These are phyloP conservation scores for Ficedula albicollis DNA, from an alignment of 2,797 vertebrate genomes.

Conservation along the genomic window DNA sequence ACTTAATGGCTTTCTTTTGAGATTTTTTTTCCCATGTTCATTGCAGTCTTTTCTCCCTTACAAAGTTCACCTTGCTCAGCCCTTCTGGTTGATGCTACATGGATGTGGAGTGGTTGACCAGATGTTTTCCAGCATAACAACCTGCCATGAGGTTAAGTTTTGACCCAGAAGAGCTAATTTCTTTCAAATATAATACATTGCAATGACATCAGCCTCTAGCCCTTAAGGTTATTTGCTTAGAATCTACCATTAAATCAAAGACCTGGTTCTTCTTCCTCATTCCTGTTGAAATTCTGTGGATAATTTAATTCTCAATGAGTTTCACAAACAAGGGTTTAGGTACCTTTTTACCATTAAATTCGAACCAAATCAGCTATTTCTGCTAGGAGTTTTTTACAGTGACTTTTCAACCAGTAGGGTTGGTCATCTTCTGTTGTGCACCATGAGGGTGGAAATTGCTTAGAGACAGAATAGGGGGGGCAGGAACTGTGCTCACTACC, in stretches of 20 bases:
- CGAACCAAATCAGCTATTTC: neutral
- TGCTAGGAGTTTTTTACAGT: neutral
- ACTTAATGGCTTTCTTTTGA: slow-evolving; percentile 21
- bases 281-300: neutral
- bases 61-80: neutral
- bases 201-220: neutral
- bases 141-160: neutral
- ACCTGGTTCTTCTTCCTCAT: neutral
- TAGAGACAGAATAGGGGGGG: neutral
- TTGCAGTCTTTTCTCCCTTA: neutral
- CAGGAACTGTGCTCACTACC: neutral
- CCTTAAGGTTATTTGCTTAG: neutral
- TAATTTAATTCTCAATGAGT: neutral
- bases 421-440: neutral
- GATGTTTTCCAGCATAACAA: neutral
- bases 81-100: neutral
- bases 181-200: neutral
- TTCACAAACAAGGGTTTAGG: neutral
- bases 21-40: neutral
- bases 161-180: neutral
- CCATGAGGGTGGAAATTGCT: neutral
- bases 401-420: neutral
- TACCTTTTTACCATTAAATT: neutral
- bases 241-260: neutral
- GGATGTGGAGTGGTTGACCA: neutral